These are phyloP conservation scores for Drosophila kuntzei DNA, from an alignment of 2,888 invertebrate species.

Conservation along the genomic window DNA sequence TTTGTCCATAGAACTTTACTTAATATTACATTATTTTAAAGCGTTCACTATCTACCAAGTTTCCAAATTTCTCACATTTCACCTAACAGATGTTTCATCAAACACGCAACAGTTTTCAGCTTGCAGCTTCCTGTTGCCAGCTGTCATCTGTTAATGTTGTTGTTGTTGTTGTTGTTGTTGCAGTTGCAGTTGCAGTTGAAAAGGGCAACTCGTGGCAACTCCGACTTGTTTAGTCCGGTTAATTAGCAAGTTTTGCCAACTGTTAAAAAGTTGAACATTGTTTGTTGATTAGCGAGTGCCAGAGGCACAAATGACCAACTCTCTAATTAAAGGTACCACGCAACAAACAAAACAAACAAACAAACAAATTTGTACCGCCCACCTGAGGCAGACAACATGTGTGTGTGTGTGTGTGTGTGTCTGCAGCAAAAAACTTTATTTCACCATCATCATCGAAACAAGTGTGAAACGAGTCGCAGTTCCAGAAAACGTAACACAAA, in stretches of 20 bases:
- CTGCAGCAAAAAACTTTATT: slow-evolving; percentile 1
- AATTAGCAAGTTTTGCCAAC: slow-evolving; percentile 59
- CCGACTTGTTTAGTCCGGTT: slow-evolving; percentile 39
- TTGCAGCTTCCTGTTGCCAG: slow-evolving; percentile 15
- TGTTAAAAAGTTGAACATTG: slow-evolving; percentile 52
- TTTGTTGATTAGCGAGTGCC: slow-evolving; percentile 56
- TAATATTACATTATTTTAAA: no score
- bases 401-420: slow-evolving; percentile 13
- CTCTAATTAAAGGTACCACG: slow-evolving; percentile 64
- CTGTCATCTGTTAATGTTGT: not conserved
- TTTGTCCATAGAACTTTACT: no score
- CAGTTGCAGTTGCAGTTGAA: slow-evolving; percentile 5
- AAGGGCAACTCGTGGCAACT: slow-evolving; percentile 16
- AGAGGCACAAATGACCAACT: slow-evolving; percentile 39
- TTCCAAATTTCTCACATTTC: not conserved
- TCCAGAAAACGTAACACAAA: not conserved
- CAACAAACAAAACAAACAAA: slow-evolving; percentile 43
- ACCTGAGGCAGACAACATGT: slow-evolving; percentile 26
- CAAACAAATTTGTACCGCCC: slow-evolving; percentile 46
- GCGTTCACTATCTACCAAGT: no score
- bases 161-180: no score
- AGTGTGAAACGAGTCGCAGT: not conserved
- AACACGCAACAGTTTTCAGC: slow-evolving; percentile 21
- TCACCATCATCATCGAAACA: not conserved
- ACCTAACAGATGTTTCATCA: slow-evolving; percentile 4